phyloP scores from a whole-genome alignment of 35 echinoderm and acorn worm genomes.

The Patiria miniata region DNA sequence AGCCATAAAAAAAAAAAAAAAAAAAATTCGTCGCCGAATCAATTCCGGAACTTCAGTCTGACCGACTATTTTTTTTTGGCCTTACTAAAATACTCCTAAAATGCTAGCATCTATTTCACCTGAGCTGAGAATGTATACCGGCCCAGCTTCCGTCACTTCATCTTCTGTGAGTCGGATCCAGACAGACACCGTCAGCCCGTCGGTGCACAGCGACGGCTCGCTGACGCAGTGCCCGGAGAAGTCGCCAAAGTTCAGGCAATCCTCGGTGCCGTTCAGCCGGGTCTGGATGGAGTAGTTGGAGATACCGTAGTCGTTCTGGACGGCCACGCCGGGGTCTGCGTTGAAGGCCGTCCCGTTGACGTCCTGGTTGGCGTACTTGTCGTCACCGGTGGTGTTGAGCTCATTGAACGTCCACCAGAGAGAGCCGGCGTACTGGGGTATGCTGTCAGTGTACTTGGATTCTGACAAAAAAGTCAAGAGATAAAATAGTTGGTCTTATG shows the following conservation, averaged over 20 bases:
- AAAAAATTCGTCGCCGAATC: no score
- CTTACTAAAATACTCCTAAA: no score
- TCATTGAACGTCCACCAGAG: slow-evolving; percentile 78
- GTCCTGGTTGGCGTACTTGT: slow-evolving; percentile 65
- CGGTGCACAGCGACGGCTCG: slow-evolving; percentile 61
- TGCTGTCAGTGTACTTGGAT: slow-evolving; percentile 3
- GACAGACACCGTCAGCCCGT: slow-evolving; percentile 61
- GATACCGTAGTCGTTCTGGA: slow-evolving; percentile 56
- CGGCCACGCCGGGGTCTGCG: slow-evolving; percentile 50
- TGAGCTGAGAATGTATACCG: slow-evolving; percentile 66
- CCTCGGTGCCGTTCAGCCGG: slow-evolving; percentile 51
- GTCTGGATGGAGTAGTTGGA: slow-evolving; percentile 53
- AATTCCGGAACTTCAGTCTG: no score
- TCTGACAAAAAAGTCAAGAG: background rate
- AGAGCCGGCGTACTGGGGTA: background rate
- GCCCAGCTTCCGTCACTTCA: slow-evolving; percentile 68
- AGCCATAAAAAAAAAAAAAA: no score
- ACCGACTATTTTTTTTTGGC: no score
- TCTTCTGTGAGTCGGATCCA: slow-evolving; percentile 79
- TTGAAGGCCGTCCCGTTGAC: slow-evolving; percentile 62
- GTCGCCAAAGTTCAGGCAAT: slow-evolving; percentile 86
- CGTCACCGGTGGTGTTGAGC: slow-evolving; percentile 57
- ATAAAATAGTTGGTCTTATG: background rate
- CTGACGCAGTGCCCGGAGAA: slow-evolving; percentile 74
- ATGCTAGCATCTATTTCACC: slow-evolving; percentile 31